Base-by-base conservation (phyloP, 2,797 vertebrate species). In the Potorous gilbertii region DNA sequence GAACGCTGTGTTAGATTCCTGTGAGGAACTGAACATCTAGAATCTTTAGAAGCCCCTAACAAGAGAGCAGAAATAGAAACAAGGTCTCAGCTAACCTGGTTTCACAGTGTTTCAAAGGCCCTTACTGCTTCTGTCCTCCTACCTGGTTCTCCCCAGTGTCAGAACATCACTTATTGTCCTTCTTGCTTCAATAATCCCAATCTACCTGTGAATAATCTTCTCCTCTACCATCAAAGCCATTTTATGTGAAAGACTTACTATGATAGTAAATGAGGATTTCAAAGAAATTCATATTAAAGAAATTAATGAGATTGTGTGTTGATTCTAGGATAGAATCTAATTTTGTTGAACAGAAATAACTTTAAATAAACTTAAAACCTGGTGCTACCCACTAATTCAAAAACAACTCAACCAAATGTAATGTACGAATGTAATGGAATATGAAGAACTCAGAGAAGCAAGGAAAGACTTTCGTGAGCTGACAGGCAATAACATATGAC, bases 361-460 rank as follows among this genome's bases (percentile, higher is more conserved):
- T 97, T 97, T 96, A 97, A 97, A 97, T 94, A 97, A 87, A 92
- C 34, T 55, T 81, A 31, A 96, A 89, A 94, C 94, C 14, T 34
- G 93, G 93, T 81, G 13, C 50, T 90, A n/a, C 14, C 55, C 59
- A 94, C 55, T 56, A 94, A 74, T 5, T 90, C n/a, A 94, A 92
- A 14, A 95, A 55, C 1, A 18, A 5, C 90, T 57, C 52, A 89
- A 95, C 27, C 56, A 95, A 93, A 52, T 62, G 31, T 28, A 34
- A 21, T n/a, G 6, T 8, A 87, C 21, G 92, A 3, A 92, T 28
- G 92, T 11, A 87, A 93, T 46, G 5, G 9, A 95, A 59, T 95
- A 92, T 56, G 91, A 87, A 56, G 56, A 96, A 92, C 62, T 81
- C 62, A 95, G 52, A 91, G 89, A 92, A 96, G 54, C 50, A 92